Evolutionary conservation across 2,113 vertebrate species (phyloP).

Genomic region (Oncorhynchus nerka): DNA sequence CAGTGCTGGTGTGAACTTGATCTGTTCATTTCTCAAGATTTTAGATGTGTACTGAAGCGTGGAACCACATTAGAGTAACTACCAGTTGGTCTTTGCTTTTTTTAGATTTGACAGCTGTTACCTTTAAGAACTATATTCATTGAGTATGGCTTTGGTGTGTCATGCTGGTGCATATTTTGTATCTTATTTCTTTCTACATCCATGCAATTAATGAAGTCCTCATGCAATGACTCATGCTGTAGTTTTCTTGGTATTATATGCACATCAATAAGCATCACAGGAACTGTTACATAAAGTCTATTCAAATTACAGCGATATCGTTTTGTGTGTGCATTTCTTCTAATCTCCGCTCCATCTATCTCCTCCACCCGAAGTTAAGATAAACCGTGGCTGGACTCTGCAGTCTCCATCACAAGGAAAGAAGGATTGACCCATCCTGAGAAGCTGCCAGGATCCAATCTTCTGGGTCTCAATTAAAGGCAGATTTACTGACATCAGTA

Average conservation of each 20-base stretch:
- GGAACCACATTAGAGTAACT: not conserved
- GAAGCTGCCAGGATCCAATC: slow-evolving; percentile 48
- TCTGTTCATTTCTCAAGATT: not conserved
- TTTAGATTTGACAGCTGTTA: not conserved
- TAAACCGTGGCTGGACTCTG: not conserved
- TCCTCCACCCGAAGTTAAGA: no score
- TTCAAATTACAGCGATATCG: not conserved
- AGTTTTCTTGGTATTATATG: no score
- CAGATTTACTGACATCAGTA: slow-evolving; percentile 65
- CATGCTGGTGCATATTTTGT: no score
- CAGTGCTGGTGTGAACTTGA: slow-evolving; percentile 3
- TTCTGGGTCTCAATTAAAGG: slow-evolving; percentile 60
- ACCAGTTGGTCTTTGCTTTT: not conserved
- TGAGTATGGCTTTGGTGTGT: no score
- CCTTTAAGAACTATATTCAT: not conserved
- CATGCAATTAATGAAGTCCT: no score
- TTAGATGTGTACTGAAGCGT: not conserved
- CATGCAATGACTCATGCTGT: no score
- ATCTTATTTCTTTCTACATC: no score
- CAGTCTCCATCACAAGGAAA: not conserved
- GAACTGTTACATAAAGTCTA: not conserved
- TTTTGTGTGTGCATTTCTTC: not conserved
- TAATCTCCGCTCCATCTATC: not conserved
- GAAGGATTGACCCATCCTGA: not conserved
- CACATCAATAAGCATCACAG: no score